Conservation (phyloP, 1,140 invertebrate species). For the Conus betulinus region DNA sequence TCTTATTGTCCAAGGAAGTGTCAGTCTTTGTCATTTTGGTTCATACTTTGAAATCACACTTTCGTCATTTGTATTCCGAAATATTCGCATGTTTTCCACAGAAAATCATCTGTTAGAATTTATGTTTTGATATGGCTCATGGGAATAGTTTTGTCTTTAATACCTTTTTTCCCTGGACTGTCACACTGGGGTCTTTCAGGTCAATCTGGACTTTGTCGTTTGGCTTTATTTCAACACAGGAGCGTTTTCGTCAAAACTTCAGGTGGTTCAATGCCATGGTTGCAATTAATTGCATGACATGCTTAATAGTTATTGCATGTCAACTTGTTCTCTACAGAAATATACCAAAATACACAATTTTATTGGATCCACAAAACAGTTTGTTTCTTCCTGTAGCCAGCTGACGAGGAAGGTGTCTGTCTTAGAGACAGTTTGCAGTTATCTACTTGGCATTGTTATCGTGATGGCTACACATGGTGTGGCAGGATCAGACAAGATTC, state of each 20-base stretch:
- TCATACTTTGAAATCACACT: constrained; percentile 50
- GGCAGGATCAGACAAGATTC: not conserved
- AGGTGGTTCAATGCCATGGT: not conserved
- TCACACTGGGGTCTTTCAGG: constrained; percentile 30
- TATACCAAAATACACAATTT: not conserved
- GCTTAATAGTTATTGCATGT: not conserved
- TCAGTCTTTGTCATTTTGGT: constrained; percentile 50
- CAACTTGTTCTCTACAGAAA: not conserved
- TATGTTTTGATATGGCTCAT: not conserved
- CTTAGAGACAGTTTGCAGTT: not conserved
- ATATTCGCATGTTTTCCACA: constrained; percentile 32
- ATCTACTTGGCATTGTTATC: not conserved
- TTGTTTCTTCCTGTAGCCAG: not conserved
- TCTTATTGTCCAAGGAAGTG: constrained; percentile 49
- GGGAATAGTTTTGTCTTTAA: not conserved
- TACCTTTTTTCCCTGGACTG: not conserved
- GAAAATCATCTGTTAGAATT: not conserved
- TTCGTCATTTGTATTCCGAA: constrained; percentile 57
- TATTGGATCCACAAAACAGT: not conserved
- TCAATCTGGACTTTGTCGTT: not conserved
- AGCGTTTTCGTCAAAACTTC: not conserved
- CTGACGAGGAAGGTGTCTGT: not conserved
- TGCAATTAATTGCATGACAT: not conserved
- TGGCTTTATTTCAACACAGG: not conserved
- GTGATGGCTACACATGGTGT: not conserved